A percentile compares a stretch with the other conserved stretches of the same genome.
These are phyloP conservation scores for Corynorhinus townsendii DNA, from an alignment of 2,113 vertebrate genomes.

Conservation along the genomic window DNA sequence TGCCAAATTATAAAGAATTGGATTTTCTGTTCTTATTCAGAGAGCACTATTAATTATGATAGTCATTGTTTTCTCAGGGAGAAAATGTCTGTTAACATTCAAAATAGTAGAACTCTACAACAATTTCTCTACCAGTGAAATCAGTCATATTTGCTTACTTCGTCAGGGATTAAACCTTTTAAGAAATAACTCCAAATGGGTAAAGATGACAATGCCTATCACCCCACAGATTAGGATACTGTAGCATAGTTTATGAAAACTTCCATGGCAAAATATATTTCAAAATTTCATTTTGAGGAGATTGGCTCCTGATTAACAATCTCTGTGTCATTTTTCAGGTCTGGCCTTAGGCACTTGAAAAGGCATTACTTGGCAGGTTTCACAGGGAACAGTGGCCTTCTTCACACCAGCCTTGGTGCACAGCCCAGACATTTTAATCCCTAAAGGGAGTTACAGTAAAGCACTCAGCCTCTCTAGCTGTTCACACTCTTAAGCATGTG, in stretches of 20 bases:
- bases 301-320: neutral
- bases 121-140: neutral
- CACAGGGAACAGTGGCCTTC: neutral
- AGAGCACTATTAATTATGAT: neutral
- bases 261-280: neutral
- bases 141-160: neutral
- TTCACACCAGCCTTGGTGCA: neutral
- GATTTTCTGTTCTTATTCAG: neutral
- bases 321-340: neutral
- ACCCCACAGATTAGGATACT: neutral
- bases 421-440: too few relatives aligned
- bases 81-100: neutral
- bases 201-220: neutral
- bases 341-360: neutral
- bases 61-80: neutral
- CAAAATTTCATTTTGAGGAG: neutral
- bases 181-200: neutral
- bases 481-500: neutral
- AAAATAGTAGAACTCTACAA: neutral
- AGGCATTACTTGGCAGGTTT: neutral
- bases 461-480: neutral
- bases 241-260: neutral
- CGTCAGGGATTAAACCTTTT: neutral
- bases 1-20: neutral
- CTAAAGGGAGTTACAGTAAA: neutral